Percentiles rank a stretch among this genome's conserved stretches.
These are phyloP conservation scores for Hapalemur alaotrensis DNA, from an alignment of 2,797 vertebrate genomes.

Conservation along the genomic window DNA sequence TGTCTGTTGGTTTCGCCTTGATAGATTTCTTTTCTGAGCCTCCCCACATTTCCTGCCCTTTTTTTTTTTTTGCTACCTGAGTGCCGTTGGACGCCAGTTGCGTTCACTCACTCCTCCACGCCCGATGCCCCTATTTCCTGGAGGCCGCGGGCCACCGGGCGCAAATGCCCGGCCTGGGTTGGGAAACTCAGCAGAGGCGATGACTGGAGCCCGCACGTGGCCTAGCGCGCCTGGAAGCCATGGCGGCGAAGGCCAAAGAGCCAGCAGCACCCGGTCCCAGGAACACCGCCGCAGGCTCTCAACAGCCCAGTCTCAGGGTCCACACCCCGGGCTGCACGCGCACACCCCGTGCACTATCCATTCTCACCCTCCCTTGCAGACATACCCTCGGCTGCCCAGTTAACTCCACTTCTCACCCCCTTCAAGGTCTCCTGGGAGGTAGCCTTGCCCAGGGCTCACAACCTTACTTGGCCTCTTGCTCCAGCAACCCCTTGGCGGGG, in stretches of 20 bases:
- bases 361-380: neutral
- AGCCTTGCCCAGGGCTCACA: neutral
- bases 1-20: constrained; percentile 56
- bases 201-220: neutral
- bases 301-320: fast-evolving
- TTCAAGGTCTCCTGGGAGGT: neutral
- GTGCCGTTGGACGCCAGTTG: neutral
- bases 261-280: neutral
- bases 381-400: neutral
- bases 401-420: neutral
- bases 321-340: too few relatives aligned
- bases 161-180: neutral
- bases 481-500: fast-evolving
- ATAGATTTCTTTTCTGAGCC: neutral
- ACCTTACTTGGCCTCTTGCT: neutral
- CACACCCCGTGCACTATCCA: too few relatives aligned
- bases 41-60: neutral
- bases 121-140: fast-evolving
- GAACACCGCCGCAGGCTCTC: fast-evolving
- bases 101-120: neutral
- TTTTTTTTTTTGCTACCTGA: neutral
- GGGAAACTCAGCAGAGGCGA: neutral
- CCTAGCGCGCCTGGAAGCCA: neutral
- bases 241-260: neutral
- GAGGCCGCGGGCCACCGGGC: fast-evolving